Percentiles rank a stretch among this genome's conserved stretches.
Evolutionary conservation across 2,113 vertebrate genomes (phyloP).

Genomic region (Misgurnus mizolepis): DNA sequence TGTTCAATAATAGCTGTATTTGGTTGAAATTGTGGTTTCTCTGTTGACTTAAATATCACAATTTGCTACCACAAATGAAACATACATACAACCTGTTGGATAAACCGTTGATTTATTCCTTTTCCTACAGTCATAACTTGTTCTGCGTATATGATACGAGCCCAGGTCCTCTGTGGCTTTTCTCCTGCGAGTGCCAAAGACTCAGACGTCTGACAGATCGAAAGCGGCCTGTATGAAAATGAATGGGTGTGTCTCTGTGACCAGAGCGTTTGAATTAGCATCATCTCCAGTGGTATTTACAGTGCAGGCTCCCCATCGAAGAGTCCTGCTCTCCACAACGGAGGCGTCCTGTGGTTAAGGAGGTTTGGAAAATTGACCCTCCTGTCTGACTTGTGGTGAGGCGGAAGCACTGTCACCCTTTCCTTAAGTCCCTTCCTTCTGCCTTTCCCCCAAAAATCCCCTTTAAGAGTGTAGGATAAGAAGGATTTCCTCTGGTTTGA

Average conservation of each 20-base stretch:
- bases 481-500: constrained; percentile 74
- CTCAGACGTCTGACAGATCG: constrained; percentile 27
- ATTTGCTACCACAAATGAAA: too few species aligned
- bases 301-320: constrained; percentile 27
- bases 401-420: constrained; percentile 65
- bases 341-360: constrained; percentile 65
- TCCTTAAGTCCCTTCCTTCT: constrained; percentile 69
- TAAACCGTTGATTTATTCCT: background rate
- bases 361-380: constrained; percentile 61
- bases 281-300: constrained; percentile 51
- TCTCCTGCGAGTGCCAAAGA: constrained; percentile 10
- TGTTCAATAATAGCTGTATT: too few species aligned
- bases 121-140: background rate
- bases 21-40: too few species aligned
- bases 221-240: constrained; percentile 44
- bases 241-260: constrained; percentile 38
- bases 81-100: background rate
- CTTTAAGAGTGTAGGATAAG: constrained; percentile 63
- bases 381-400: constrained; percentile 68
- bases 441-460: constrained; percentile 56
- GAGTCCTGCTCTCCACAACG: constrained; percentile 42
- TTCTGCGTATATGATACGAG: background rate
- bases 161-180: constrained; percentile 5
- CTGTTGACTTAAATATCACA: too few species aligned
- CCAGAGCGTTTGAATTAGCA: constrained; percentile 34